Conservation (phyloP, 1,140 invertebrate genomes). For the Ceratoteleas bidentatus region DNA sequence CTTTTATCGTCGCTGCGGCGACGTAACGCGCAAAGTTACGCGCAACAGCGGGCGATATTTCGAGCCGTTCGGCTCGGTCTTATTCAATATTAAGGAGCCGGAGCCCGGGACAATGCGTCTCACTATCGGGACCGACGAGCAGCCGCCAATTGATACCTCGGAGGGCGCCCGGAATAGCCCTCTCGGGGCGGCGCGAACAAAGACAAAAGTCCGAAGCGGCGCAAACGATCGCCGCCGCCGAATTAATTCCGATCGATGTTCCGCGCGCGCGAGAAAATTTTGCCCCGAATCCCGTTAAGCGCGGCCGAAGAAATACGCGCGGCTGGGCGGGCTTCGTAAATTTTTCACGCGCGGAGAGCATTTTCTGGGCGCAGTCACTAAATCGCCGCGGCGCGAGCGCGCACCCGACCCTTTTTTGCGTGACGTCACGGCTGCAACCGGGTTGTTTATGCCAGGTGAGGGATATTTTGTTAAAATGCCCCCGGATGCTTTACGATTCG, state of each 20-base stretch:
- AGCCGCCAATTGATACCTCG: slow-evolving; percentile 63
- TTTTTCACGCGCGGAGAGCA: slow-evolving; percentile 36
- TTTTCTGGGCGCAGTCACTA: slow-evolving; percentile 41
- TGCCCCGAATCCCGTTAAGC: slow-evolving; percentile 44
- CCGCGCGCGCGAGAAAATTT: slow-evolving; percentile 7
- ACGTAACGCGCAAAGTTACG: slow-evolving; percentile 58
- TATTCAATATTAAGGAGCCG: slow-evolving; percentile 67
- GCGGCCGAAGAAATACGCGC: slow-evolving; percentile 41
- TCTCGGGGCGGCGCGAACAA: slow-evolving; percentile 51
- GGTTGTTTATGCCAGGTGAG: slow-evolving; percentile 42
- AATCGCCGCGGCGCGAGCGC: slow-evolving; percentile 32
- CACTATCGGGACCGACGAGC: slow-evolving; percentile 63
- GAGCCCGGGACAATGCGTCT: slow-evolving; percentile 62
- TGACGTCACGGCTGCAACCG: slow-evolving; percentile 48
- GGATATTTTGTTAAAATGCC: slow-evolving; percentile 58
- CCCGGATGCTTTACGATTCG: slow-evolving; percentile 48
- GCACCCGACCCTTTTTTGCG: slow-evolving; percentile 29
- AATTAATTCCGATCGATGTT: slow-evolving; percentile 65
- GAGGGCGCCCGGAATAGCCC: slow-evolving; percentile 55
- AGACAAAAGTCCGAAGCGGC: slow-evolving; percentile 30
- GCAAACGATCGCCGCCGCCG: slow-evolving; percentile 28
- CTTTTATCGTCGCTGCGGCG: slow-evolving; percentile 37
- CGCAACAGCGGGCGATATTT: slow-evolving; percentile 58
- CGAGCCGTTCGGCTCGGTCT: slow-evolving; percentile 52
- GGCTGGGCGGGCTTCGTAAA: slow-evolving; percentile 42